Base-by-base conservation (phyloP, 2,113 vertebrate species). In the Otis tarda region DNA sequence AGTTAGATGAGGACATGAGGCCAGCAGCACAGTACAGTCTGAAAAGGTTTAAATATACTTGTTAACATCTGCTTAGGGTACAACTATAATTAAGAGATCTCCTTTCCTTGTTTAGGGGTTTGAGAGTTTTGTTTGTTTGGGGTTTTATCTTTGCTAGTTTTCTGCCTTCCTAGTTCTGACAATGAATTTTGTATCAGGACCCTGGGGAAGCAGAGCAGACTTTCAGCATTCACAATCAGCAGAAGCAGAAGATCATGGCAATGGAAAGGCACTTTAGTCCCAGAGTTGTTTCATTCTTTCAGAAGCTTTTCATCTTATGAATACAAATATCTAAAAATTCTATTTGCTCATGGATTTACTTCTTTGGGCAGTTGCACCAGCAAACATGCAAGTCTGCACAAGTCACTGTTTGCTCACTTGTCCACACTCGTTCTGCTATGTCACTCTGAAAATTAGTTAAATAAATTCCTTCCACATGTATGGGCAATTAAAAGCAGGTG, bases 61-160 rank as follows among this genome's bases (percentile, higher is more conserved):
- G 84, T 88, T 92, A 97, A 94, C 89, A 95, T 86, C 92, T 90
- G 81, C 71, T 88, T 88, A 87, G 79, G 53, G 76, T 82, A 16
- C 21, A 94, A 74, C 70, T 64, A 28, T 67, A 91, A 96, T 96
- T 75, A 95, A 91, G 63, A 88, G 75, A 84, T 89, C 64, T 80
- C 50, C 47, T 77, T 65, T 68, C 50, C 47, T 88, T 81, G 84
- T 94, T 86, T 93, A 21, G 77, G 56, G 24, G 69, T 25, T 93
- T 91, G 89, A 93, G 87, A 79, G n/a, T 91, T 95, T 93, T 87
- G 73, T 93, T 94, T 97, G 60, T 95, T 94, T 95, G 69, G 81
- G 67, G 41, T 76, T 95, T 97, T 95, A 39, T 91, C 77, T 95
- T 83, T 80, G 56, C 22, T 73, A 76, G 61, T 87, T 95, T 94